Base-by-base conservation (phyloP, 37 sponge, comb jelly and placozoan species). In the Aphrocallistes beatrix region DNA sequence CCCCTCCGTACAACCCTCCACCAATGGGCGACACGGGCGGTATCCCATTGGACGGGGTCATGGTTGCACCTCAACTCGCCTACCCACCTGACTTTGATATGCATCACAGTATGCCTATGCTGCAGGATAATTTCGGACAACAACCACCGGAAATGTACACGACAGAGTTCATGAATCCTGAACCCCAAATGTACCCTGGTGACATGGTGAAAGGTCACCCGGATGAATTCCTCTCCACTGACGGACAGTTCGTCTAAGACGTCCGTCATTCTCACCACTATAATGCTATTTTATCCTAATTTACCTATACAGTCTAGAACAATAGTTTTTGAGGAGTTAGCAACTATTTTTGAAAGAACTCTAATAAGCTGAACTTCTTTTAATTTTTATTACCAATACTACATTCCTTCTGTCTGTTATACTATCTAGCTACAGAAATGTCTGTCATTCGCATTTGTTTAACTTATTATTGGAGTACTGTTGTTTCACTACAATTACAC, bases 381-480 rank as follows among this genome's bases (percentile, higher is more conserved):
- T 28, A 60, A 25, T 60, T 60, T 60, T 60, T 25, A 60, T 60
- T 19, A 60, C n/a, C 3, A 60, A 42, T 42, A 42, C 13, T 42
- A 42, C 45, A 60, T 60, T 60, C n/a, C n/a, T 21, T 47, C 17
- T 21, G 17, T 47, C 49, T 47, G 49, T 47, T 47, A 47, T 17
- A 17, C 17, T 60, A 60, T 19, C 34, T 60, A 60, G 75, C 75
- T 60, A 60, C 75, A 60, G n/a, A 47, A 60, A 25, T 60, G 75
- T 60, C 21, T 19, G 28, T 60, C 34, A 21, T 32, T 32, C 34
- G 25, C 75, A 28, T 28, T 60, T 60, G 75, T 60, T 47, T 60
- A 60, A 60, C 32, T 60, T 60, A 60, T 60, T 60, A 30, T n/a
- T 60, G 75, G 49, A 60, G 75, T 60, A 60, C 75, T 60, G 75